Evolutionary conservation across 1,140 invertebrate genomes (phyloP), one percentile per base, ranked within the genome.

Genomic region (Lucilia cuprina): DNA sequence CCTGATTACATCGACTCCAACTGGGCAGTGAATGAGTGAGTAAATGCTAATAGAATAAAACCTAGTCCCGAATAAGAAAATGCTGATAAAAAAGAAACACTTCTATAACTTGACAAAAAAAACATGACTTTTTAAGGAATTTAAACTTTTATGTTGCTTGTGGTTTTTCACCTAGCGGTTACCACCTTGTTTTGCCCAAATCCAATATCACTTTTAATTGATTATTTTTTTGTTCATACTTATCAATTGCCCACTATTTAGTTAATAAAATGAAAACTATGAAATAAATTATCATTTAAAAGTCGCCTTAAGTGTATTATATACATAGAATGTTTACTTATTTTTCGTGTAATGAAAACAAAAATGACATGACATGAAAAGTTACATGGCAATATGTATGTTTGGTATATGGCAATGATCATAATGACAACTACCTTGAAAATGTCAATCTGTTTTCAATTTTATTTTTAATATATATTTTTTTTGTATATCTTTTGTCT

Each of bases 51-150:
- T 10, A 0, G 5, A 41, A 10, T 5, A 41, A 41, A 41, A 41
- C 7, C 41, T 10, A 55, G 17, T 12, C 50, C 65, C 65, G 21
- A 25, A 70, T 21, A 70, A 55, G 8, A 13, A 70, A 60, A 30
- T 30, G 25, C 25, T 70, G n/a, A 21, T 8, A 70, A 70, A 70
- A 70, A 70, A 19, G 3, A 30, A 30, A 30, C 3, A 30, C 25
- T 30, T 70, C 65, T 9, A 25, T 70, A 70, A 70, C 21, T 25
- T 21, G 65, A 70, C 65, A 70, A 70, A 21, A 70, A 21, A 19
- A 70, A 70, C 65, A 70, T 21, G 65, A 21, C 65, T 70, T 25
- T 25, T 70, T 70, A 70, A 70, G 65, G 65, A 70, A 70, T 70
- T 70, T 70, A 7, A 21, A 25, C 21, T 70, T 2, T 19, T 12